phyloP scores from a whole-genome alignment of 2,113 vertebrate species.

The Trogon melanurus region DNA sequence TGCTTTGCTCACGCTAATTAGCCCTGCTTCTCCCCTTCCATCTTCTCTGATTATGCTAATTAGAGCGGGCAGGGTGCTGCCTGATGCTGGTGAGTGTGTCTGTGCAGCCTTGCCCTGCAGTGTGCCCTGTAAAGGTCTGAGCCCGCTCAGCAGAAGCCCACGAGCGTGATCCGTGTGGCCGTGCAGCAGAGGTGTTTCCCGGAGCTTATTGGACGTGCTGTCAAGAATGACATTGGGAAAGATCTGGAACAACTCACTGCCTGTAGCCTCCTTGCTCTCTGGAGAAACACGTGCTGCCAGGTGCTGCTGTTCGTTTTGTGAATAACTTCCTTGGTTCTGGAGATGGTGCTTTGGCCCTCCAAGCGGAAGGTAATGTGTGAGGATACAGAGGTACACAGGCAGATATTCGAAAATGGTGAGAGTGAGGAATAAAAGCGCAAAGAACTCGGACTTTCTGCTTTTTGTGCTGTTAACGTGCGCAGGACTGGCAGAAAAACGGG shows the following conservation, averaged over 20 bases:
- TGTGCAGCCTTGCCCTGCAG: not conserved
- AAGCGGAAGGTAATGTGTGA: not conserved
- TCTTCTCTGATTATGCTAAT: conserved; percentile 36
- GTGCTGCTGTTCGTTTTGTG: not conserved
- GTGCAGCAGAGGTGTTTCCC: not conserved
- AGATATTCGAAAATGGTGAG: not conserved
- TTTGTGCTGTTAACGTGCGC: not conserved
- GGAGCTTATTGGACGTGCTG: not conserved
- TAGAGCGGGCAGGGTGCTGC: conserved; percentile 11
- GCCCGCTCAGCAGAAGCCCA: not conserved
- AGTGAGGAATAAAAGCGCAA: not conserved
- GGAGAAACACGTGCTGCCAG: not conserved
- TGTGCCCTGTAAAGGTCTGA: not conserved
- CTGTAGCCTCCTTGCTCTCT: not conserved
- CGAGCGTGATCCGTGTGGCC: fast-evolving
- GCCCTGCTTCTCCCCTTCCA: not conserved
- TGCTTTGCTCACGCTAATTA: conserved; percentile 48
- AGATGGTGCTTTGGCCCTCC: not conserved
- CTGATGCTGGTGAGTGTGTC: not conserved
- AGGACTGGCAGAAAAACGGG: not conserved
- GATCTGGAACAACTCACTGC: not conserved
- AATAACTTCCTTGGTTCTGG: not conserved
- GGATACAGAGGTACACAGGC: not conserved
- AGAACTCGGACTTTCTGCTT: not conserved
- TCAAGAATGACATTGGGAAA: not conserved